Percentiles rank a stretch among this genome's conserved stretches.
phyloP scores from a whole-genome alignment of 2,797 vertebrate genomes.

The Gallinago solitaria region DNA sequence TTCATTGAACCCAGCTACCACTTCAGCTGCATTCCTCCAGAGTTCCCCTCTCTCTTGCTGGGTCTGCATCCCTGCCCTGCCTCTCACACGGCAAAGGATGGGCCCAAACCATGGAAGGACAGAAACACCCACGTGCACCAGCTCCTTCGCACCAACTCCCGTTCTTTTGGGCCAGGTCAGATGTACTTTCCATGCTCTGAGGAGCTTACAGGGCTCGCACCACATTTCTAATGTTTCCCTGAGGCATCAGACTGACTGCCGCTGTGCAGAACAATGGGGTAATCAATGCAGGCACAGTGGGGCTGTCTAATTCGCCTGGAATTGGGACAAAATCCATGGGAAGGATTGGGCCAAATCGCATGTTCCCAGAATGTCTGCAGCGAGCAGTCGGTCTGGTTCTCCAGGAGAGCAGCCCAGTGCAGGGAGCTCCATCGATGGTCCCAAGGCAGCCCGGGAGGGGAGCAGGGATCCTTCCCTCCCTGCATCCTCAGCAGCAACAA shows the following conservation, averaged over 20 bases:
- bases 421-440: not conserved
- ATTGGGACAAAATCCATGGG: not conserved
- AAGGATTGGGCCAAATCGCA: not conserved
- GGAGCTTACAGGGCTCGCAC: not conserved
- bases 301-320: not conserved
- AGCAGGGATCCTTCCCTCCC: not conserved
- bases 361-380: not conserved
- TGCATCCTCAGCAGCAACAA: not conserved
- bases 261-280: conserved; percentile 38
- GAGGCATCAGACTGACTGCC: conserved; percentile 34
- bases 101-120: not conserved
- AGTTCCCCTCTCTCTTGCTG: not conserved
- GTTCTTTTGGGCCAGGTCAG: not conserved
- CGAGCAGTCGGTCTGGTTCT: not conserved
- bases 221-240: not conserved
- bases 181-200: not conserved
- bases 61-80: not conserved
- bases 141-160: not conserved
- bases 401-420: not conserved
- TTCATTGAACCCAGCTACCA: not conserved
- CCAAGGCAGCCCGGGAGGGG: not conserved
- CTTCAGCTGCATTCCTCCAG: not conserved
- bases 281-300: not conserved
- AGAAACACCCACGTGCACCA: not conserved
- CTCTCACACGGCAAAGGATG: not conserved